Evolutionary conservation across 2,797 vertebrate species (phyloP), one percentile per base, ranked within the genome.

Genomic region (Acomys russatus): DNA sequence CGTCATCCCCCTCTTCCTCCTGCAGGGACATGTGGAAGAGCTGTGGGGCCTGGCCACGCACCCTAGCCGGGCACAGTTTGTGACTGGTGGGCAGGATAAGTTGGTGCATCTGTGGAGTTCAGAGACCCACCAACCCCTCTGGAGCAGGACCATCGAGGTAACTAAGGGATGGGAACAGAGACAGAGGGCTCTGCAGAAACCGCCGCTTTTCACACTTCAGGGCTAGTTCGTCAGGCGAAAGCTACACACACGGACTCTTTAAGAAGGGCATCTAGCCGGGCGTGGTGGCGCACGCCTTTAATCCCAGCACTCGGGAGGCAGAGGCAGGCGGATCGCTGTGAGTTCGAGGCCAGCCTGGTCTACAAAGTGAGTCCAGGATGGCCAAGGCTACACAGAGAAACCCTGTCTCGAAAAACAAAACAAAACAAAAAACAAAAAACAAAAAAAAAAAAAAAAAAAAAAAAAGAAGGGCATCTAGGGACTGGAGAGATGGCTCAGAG

Each of bases 41-140:
- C 98, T 99, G 87, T 99, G 99, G 99, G 99, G 99, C 56, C 98
- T 99, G 97, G 99, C 99, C 49, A 66, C 98, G 4, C 99, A 99
- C 92, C 99, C 99, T 22, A 98, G 98, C 97, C 98, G 98, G 98
- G 98, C 99, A n/a, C 99, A 99, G 97, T 99, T 99, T 95, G 98
- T 99, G 94, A 99, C 99, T 8, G 99, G 99, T 3, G 98, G 99
- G 10, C 99, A 99, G 97, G 99, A 99, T 94, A 99, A 98, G 94
- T 98, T 98, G 97, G 99, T 99, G 33, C 99, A 99, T 88, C 98
- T 99, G 63, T 99, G 99, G 99, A 99, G 99, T 84, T 98, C 98
- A 70, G 97, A 98, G 96, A 98, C 99, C 93, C 99, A 99, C 93
- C 99, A 99, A 98, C 99, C 99, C 51, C 96, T 99, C 61, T 99